A percentile compares a stretch with the other conserved stretches of the same genome.
Evolutionary conservation across 2,888 invertebrate genomes (phyloP).

Genomic region (Athripsodes cinereus): DNA sequence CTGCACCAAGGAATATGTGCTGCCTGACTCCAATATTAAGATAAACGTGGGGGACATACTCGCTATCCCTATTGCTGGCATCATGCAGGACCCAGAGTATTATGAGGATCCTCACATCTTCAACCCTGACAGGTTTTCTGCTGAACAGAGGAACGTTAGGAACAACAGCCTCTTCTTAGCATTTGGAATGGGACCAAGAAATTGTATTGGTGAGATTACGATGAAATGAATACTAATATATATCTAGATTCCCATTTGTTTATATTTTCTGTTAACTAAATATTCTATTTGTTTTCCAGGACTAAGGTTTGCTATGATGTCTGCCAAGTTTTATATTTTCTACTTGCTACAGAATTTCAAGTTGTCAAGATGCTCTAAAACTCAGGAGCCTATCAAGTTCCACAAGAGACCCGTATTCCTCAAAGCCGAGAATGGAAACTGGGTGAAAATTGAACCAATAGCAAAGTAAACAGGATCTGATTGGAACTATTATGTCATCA

Average conservation of each 20-base stretch:
- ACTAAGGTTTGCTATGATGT: constrained; percentile 47
- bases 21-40: constrained; percentile 43
- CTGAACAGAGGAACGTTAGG: constrained; percentile 46
- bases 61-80: constrained; percentile 42
- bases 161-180: constrained; percentile 47
- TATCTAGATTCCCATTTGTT: not conserved
- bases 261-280: not conserved
- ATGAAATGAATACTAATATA: not conserved
- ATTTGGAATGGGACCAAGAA: constrained; percentile 50
- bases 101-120: constrained; percentile 51
- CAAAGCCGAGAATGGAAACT: constrained; percentile 40
- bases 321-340: constrained; percentile 45
- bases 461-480: too few relatives aligned
- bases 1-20: constrained; percentile 49
- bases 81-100: constrained; percentile 51
- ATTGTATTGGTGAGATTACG: constrained; percentile 46
- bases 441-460: constrained; percentile 35
- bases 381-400: constrained; percentile 39
- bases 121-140: constrained; percentile 50
- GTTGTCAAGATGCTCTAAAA: constrained; percentile 38
- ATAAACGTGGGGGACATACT: constrained; percentile 45
- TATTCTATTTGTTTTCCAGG: constrained; percentile 35
- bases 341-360: constrained; percentile 42
- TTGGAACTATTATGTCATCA: too few relatives aligned
- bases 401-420: constrained; percentile 38